Evolutionary conservation across 1,140 invertebrate species (phyloP), one percentile per base, ranked within the genome.

Genomic region (Bombyx mori): DNA sequence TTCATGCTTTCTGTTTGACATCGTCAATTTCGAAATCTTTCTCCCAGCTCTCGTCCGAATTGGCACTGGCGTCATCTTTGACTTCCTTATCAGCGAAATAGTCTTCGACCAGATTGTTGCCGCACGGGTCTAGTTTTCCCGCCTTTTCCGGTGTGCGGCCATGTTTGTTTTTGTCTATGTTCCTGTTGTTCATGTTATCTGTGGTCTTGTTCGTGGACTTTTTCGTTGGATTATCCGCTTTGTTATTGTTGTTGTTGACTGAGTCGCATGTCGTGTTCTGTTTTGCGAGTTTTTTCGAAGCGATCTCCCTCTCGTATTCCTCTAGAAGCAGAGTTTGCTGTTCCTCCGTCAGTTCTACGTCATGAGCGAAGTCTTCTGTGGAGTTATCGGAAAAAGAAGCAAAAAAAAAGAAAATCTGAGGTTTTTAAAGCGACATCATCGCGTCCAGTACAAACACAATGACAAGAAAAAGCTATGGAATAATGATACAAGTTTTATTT

Each of bases 311-410:
- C 45, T 90, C 90, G 68, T 91, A 92, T 72, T 90, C 89, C 70
- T 91, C 89, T 66, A 91, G 74, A 58, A 90, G 81, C 66, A 89
- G 75, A 1, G 80, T 91, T 65, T 91, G 90, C 65, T 91, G 88
- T 79, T 91, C 90, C 68, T 91, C 90, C 5, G 90, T 89, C 12
- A 91, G 73, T 79, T 90, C 90, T 26, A 91, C 80, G 70, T 90
- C 83, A 65, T 83, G 77, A 22, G 89, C 88, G 78, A 90, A 90
- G 77, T 91, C 89, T 85, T 90, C 89, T 90, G 80, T 60, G 82
- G 75, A 35, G 26, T 35, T 35, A 35, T 35, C 26, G 26, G 4
- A 35, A 35, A 35, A 35, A 35, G 26, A 35, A 35, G 26, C 2
- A 35, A 35, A 35, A 35, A 35, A 35, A 35, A 35, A 35, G 4